Evolutionary conservation across 2,888 invertebrate genomes (phyloP), one percentile per base, ranked within the genome.

Genomic region (Spatulosminthurus flaviceps): DNA sequence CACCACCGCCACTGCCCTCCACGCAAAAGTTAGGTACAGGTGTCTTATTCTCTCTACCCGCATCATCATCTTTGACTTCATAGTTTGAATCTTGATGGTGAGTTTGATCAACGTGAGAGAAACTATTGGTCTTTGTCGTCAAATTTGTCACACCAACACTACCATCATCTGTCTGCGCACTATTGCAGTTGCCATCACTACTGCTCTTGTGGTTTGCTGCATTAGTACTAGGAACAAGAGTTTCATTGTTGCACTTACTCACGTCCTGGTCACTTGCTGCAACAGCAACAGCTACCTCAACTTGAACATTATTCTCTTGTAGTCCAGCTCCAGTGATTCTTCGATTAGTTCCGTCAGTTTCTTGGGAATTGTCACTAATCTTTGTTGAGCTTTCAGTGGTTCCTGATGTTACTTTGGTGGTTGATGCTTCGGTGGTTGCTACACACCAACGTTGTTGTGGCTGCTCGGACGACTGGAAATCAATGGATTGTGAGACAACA

Each of bases 11-110:
- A 61, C 81, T 79, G 13, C 85, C 85, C 71, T 85, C 85, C 42
- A 85, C 82, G 29, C 83, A 81, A 78, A 85, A 85, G 71, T 85
- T 85, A 42, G 85, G 85, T 72, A 83, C 83, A 34, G 81, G 83
- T 21, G 79, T 42, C 28, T 66, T n/a, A n/a, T n/a, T 66, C 28
- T 24, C 26, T 51, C 28, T 21, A 1, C 66, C 75, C 24, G 24
- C 28, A 9, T 74, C 61, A 24, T 61, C 21, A 28, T 61, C 73
- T 11, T 1, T n/a, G n/a, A 42, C 1, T 21, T 42, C 21, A 71
- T 2, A 16, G 51, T 71, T 71, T 1, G 1, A 28, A 1, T 21
- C n/a, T 1, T 28, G 7, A n/a, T 29, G 7, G 22, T 67, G 69
- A 19, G 16, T 19, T 11, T 43, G 22, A 42, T 29, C 26, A 60